Evolutionary conservation across 2,113 vertebrate genomes (phyloP).

Genomic region (Chelonoidis abingdonii): DNA sequence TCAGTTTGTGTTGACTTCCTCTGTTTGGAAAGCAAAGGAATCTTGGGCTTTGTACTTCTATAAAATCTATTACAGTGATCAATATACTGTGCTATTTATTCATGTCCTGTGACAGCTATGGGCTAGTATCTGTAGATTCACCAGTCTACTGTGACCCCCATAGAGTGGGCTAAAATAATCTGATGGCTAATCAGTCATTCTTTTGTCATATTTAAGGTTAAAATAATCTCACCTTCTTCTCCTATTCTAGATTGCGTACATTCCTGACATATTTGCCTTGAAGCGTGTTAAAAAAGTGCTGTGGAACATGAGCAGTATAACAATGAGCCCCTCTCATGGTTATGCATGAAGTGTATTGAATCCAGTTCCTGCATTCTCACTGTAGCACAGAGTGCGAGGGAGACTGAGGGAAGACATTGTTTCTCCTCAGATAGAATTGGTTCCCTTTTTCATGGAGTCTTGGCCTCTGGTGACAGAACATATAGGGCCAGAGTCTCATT

Average conservation of each 20-base stretch:
- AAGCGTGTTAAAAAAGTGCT: neutral
- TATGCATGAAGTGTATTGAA: conserved; percentile 18
- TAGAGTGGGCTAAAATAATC: conserved; percentile 1
- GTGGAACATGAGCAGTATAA: neutral
- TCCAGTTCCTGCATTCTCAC: conserved; percentile 20
- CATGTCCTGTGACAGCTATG: conserved; percentile 8
- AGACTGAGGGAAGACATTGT: neutral
- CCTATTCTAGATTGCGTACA: neutral
- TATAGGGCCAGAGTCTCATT: neutral
- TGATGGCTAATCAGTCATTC: rapidly evolving
- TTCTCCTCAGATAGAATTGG: too few relatives aligned
- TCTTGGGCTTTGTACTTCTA: conserved; percentile 46
- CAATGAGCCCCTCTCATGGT: neutral
- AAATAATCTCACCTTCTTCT: neutral
- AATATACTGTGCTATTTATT: conserved; percentile 44
- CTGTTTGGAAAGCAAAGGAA: conserved; percentile 43
- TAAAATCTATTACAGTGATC: conserved; percentile 39
- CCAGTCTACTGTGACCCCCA: neutral
- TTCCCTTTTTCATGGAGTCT: too few relatives aligned
- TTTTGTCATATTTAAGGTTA: neutral
- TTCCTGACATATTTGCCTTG: rapidly evolving
- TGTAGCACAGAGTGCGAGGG: neutral
- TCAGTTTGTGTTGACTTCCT: conserved; percentile 49
- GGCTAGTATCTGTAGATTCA: neutral
- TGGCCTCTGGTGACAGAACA: neutral